Conservation (phyloP, 64 coral and sea anemone species). For the Actinia equina region DNA sequence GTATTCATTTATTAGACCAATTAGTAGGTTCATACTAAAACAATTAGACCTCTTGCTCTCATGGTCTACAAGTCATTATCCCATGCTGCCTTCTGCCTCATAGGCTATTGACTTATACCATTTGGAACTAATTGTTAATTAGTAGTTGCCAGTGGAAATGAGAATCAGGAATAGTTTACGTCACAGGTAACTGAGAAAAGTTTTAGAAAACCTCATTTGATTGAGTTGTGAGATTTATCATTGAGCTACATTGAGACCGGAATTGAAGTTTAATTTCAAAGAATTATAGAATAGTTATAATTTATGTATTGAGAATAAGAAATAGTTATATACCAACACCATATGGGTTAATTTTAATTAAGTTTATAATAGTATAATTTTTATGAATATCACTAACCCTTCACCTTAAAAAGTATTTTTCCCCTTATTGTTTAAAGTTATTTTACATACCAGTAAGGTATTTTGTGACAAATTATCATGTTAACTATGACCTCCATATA, state of each 20-base stretch:
- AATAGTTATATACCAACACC: no score
- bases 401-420: slow-evolving; percentile 7
- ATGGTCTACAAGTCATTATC: no score
- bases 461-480: not conserved
- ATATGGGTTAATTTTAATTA: not conserved
- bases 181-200: no score
- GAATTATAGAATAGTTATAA: not conserved
- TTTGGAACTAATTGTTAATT: no score
- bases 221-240: not conserved
- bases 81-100: no score
- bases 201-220: not conserved
- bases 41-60: no score
- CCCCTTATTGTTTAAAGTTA: not conserved
- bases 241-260: not conserved
- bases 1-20: no score
- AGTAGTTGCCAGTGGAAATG: no score
- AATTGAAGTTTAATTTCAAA: not conserved
- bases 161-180: no score
- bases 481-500: not conserved
- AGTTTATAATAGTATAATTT: not conserved
- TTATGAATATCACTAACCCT: not conserved
- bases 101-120: no score
- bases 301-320: not conserved
- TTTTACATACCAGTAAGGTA: not conserved
- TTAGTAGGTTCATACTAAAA: no score